phyloP scores from a whole-genome alignment of 1,140 invertebrate genomes.

The Aphaenogaster ashmeadi region DNA sequence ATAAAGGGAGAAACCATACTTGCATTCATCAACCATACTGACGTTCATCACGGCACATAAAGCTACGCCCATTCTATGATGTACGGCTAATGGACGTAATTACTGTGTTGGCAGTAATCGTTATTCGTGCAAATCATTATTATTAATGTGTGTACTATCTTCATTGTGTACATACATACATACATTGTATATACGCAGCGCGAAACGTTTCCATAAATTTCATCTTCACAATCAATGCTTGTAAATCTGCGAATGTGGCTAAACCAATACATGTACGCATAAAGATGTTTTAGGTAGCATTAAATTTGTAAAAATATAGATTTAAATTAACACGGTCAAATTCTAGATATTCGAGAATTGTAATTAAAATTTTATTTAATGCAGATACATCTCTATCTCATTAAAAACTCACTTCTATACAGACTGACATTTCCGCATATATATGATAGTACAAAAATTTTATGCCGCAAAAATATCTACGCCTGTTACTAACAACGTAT shows the following conservation, averaged over 20 bases:
- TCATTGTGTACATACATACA: background rate
- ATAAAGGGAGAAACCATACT: slow-evolving; percentile 54
- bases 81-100: slow-evolving; percentile 53
- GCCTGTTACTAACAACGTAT: slow-evolving; percentile 35
- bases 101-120: slow-evolving; percentile 42
- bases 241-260: background rate
- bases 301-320: background rate
- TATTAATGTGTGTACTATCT: slow-evolving; percentile 29
- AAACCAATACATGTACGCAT: background rate
- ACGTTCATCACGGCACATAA: slow-evolving; percentile 37
- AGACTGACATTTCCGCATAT: background rate
- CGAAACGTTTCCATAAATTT: slow-evolving; percentile 29
- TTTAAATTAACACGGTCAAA: background rate
- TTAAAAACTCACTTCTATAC: background rate
- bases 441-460: slow-evolving; percentile 15
- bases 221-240: slow-evolving; percentile 17
- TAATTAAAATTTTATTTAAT: slow-evolving; percentile 28
- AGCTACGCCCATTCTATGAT: slow-evolving; percentile 48
- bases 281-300: background rate
- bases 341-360: background rate
- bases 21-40: slow-evolving; percentile 41
- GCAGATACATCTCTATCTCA: background rate
- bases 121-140: slow-evolving; percentile 53
- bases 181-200: background rate
- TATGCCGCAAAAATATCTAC: slow-evolving; percentile 8